These are phyloP conservation scores for Etheostoma spectabile DNA, from an alignment of 2,113 vertebrate genomes.

Conservation along the genomic window DNA sequence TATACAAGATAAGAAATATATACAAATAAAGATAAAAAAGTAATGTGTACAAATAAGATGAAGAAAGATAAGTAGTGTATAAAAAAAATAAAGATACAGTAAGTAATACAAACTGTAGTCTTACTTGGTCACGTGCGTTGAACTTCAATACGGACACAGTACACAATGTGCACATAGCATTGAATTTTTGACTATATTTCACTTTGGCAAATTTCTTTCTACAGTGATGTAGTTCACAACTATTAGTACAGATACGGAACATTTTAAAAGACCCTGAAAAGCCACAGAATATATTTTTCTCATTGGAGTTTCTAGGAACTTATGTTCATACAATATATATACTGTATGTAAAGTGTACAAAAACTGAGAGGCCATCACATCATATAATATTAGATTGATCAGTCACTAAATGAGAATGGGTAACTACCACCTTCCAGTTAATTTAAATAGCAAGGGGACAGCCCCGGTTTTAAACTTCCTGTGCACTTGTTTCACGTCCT, in stretches of 20 bases:
- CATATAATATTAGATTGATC: neutral
- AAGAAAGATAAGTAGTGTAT: no score
- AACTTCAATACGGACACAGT: neutral
- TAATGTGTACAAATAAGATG: no score
- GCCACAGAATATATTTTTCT: neutral
- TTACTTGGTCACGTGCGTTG: neutral
- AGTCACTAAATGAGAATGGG: neutral
- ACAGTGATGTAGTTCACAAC: no score
- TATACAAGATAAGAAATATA: neutral
- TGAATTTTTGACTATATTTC: no score
- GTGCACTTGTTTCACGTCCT: neutral
- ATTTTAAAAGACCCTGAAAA: neutral
- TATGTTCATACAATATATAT: no score
- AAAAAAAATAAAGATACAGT: no score
- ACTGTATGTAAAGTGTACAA: neutral
- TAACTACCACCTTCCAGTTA: no score
- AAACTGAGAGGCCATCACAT: neutral
- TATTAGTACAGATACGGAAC: neutral
- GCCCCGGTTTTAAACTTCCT: neutral
- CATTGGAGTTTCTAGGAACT: neutral
- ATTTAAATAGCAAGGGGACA: neutral
- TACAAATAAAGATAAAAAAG: neutral
- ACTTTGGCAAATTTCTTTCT: no score
- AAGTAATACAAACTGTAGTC: neutral
- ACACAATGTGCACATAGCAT: no score